These are phyloP conservation scores for Hemithea aestivaria DNA, from an alignment of 2,888 invertebrate species.

Conservation along the genomic window DNA sequence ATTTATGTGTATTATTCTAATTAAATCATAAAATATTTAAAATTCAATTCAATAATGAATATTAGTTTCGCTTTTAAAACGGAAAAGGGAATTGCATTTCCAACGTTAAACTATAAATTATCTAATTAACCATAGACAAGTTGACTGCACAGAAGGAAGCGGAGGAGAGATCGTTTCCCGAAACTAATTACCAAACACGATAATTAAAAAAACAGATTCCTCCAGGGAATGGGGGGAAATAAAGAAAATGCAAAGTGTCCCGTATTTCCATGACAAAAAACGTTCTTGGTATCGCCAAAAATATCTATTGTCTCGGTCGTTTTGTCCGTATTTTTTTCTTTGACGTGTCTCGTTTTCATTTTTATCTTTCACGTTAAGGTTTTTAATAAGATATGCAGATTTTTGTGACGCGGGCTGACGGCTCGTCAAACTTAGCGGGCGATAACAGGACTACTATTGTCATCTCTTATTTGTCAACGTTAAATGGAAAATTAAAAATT, in stretches of 20 bases:
- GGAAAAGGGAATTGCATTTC: conserved; percentile 1
- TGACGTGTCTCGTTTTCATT: conserved; percentile 73
- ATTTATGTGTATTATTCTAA: too few species aligned
- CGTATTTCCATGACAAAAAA: conserved; percentile 75
- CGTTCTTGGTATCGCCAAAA: conserved; percentile 69
- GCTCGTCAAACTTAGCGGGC: conserved; percentile 46
- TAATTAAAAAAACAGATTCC: conserved; percentile 78
- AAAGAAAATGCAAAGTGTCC: conserved; percentile 77
- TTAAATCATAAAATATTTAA: too few species aligned
- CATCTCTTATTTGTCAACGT: conserved; percentile 3
- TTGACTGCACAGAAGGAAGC: conserved; percentile 58
- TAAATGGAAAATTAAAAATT: conserved; percentile 9
- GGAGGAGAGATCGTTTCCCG: conserved; percentile 69
- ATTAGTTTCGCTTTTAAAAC: conserved; percentile 2
- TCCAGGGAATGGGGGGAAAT: conserved; percentile 61
- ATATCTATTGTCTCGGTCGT: conserved; percentile 72
- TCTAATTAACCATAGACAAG: conserved; percentile 71
- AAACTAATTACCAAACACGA: conserved; percentile 79
- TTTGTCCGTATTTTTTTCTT: conserved; percentile 65
- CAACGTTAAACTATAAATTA: conserved; percentile 62
- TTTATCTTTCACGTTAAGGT: conserved; percentile 68
- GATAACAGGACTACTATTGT: conserved; percentile 36
- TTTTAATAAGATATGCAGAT: conserved; percentile 78
- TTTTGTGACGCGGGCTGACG: conserved; percentile 43
- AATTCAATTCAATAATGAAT: not conserved